phyloP scores from a whole-genome alignment of 1,140 invertebrate genomes.

The Pogonomyrmex californicus region DNA sequence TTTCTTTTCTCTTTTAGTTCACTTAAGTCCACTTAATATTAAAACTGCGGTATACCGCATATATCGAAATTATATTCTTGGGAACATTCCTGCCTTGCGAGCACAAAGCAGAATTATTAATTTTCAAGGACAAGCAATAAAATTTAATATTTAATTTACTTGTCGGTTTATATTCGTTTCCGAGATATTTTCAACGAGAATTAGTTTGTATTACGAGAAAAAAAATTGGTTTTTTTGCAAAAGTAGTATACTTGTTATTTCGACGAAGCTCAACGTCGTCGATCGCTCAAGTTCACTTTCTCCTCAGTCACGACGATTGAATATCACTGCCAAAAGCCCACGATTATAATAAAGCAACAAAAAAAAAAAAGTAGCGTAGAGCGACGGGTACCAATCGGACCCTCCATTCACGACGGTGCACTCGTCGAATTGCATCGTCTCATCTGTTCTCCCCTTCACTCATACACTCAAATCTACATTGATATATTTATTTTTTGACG shows the following conservation, averaged over 20 bases:
- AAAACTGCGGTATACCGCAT: neutral
- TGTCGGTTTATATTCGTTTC: neutral
- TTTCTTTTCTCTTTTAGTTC: neutral
- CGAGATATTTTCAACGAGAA: neutral
- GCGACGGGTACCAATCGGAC: constrained; percentile 1
- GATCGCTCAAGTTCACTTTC: constrained; percentile 68
- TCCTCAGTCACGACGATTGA: constrained; percentile 85
- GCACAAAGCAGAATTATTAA: neutral
- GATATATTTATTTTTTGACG: constrained; percentile 67
- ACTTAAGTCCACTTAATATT: neutral
- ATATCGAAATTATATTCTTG: neutral
- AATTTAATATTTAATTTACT: neutral
- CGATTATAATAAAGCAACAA: constrained; percentile 70
- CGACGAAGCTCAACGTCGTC: constrained; percentile 12
- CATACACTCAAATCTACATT: constrained; percentile 34
- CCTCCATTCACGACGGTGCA: neutral
- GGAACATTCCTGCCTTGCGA: neutral
- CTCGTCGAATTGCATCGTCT: constrained; percentile 19
- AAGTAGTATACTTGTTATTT: constrained; percentile 34
- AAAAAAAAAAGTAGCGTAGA: constrained; percentile 56
- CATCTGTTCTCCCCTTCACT: constrained; percentile 27
- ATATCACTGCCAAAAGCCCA: constrained; percentile 87
- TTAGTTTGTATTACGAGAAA: neutral
- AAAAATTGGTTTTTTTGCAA: constrained; percentile 10
- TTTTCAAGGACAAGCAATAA: neutral